Conservation (phyloP, 2,888 invertebrate genomes). For the Pristionchus maxplancki region DNA sequence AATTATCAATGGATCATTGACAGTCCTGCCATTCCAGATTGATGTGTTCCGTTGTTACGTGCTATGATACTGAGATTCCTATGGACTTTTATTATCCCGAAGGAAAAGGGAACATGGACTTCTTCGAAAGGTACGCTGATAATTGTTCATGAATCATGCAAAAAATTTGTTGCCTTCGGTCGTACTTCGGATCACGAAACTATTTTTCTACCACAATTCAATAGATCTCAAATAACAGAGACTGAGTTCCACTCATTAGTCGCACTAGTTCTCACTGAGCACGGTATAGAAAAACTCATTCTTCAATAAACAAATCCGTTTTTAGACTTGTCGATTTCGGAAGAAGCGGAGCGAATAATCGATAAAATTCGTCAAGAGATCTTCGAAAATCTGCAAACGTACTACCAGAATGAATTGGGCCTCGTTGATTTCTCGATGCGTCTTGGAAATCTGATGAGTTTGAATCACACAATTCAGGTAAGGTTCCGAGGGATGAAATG, state of each 20-base stretch:
- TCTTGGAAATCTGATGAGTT: conserved; percentile 17
- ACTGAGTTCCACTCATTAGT: neutral
- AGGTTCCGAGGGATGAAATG: neutral
- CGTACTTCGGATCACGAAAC: neutral
- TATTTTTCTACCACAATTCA: neutral
- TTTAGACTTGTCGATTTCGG: neutral
- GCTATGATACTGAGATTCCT: neutral
- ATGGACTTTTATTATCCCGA: neutral
- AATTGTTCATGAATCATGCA: no score
- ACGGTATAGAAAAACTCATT: neutral
- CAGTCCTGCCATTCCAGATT: neutral
- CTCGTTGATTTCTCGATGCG: neutral
- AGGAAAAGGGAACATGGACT: neutral
- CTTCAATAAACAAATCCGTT: neutral
- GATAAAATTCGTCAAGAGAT: neutral
- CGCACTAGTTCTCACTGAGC: neutral
- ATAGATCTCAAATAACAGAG: neutral
- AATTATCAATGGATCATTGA: neutral
- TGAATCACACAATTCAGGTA: conserved; percentile 28
- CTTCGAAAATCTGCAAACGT: neutral
- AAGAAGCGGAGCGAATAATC: neutral
- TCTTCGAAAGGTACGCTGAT: neutral
- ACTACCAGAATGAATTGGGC: neutral
- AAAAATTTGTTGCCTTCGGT: no score
- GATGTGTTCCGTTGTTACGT: neutral